phyloP scores from a whole-genome alignment of 1,140 invertebrate species.

The Drosophila jambulina region DNA sequence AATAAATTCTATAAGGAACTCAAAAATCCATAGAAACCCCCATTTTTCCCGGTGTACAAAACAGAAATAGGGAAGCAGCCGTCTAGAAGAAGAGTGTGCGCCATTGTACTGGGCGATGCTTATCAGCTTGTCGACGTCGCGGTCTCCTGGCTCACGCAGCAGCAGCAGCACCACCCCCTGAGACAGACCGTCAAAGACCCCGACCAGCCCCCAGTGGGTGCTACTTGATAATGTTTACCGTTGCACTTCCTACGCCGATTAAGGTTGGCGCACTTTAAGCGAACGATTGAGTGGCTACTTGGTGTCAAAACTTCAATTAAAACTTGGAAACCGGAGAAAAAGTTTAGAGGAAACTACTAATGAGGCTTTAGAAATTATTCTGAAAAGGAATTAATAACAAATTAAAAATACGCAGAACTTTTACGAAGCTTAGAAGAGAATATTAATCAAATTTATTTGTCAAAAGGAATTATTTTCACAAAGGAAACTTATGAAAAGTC shows the following conservation, averaged over 20 bases:
- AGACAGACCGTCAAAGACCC: background rate
- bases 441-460: background rate
- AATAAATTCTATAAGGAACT: background rate
- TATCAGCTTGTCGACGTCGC: conserved; percentile 73
- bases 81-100: conserved; percentile 31
- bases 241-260: conserved; percentile 72
- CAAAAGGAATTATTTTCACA: background rate
- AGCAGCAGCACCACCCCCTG: conserved; percentile 11
- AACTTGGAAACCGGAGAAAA: background rate
- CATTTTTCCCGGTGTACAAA: background rate
- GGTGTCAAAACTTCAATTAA: conserved; percentile 43
- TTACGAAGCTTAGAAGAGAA: background rate
- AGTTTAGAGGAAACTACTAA: background rate
- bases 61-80: conserved; percentile 23
- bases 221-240: conserved; percentile 72
- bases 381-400: background rate
- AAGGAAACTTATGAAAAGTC: too few species aligned
- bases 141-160: conserved; percentile 64
- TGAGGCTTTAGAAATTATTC: background rate
- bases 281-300: conserved; percentile 16
- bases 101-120: conserved; percentile 70
- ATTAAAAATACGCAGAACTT: background rate
- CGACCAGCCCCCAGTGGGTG: conserved; percentile 23
- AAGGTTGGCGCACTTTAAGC: conserved; percentile 45
- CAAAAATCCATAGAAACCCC: background rate